Conservation (phyloP, 1,140 invertebrate genomes). For the Drosophila virilis region DNA sequence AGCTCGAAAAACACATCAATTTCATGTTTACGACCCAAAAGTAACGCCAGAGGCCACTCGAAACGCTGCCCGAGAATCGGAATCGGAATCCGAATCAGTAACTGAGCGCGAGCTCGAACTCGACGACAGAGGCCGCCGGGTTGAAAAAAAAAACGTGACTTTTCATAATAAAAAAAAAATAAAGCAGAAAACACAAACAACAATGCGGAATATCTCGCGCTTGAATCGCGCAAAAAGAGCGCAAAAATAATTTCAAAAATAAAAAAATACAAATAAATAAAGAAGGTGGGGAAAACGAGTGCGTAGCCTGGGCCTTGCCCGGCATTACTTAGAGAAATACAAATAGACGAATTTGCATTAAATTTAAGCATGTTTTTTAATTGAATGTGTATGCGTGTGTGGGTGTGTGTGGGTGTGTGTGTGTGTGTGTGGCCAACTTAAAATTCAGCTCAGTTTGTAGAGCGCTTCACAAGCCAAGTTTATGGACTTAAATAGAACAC, state of each 20-base stretch:
- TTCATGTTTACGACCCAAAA: constrained; percentile 56
- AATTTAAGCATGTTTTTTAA: constrained; percentile 46
- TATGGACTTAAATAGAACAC: constrained; percentile 12
- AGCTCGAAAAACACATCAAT: constrained; percentile 55
- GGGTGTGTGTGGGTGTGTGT: constrained; percentile 2
- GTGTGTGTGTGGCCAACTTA: constrained; percentile 35
- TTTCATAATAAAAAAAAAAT: constrained; percentile 41
- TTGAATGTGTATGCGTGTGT: constrained; percentile 1
- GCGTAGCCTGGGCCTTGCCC: constrained; percentile 39
- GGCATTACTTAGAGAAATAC: constrained; percentile 50
- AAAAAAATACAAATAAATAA: not conserved
- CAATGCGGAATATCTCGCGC: constrained; percentile 24
- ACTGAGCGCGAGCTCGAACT: not conserved
- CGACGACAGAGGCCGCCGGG: constrained; percentile 23
- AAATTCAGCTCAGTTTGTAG: constrained; percentile 34
- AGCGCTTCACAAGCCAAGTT: constrained; percentile 25
- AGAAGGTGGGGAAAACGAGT: constrained; percentile 1
- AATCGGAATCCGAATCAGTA: constrained; percentile 2
- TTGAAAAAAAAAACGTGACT: constrained; percentile 67
- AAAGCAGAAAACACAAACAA: constrained; percentile 15
- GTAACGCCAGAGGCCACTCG: not conserved
- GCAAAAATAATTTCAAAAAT: constrained; percentile 7
- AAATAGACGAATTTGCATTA: constrained; percentile 63
- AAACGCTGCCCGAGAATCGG: too few species aligned
- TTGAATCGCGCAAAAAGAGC: constrained; percentile 17